Conservation (phyloP, 2,888 invertebrate species). For the Oscheius sp. region DNA sequence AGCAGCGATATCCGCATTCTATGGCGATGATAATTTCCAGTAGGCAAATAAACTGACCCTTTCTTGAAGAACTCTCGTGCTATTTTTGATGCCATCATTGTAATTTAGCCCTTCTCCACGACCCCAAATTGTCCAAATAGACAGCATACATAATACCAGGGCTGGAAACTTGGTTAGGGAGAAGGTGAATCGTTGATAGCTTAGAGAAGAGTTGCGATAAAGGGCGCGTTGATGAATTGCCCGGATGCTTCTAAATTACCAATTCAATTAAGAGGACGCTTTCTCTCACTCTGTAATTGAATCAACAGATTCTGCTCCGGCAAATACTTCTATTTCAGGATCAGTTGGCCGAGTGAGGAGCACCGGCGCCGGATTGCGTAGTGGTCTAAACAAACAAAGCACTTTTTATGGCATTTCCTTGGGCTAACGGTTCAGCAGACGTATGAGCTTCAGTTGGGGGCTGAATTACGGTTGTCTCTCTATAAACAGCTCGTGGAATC, state of each 20-base stretch:
- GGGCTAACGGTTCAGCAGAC: conserved; percentile 13
- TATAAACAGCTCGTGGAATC: conserved; percentile 5
- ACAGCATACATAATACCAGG: conserved; percentile 22
- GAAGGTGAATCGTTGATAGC: conserved; percentile 35
- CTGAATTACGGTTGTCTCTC: not conserved
- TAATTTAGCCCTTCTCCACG: conserved; percentile 30
- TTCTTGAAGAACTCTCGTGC: not conserved
- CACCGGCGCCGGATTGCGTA: conserved; percentile 15
- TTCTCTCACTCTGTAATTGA: conserved; percentile 15
- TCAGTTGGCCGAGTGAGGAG: not conserved
- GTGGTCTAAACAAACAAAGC: conserved; percentile 11
- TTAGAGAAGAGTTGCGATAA: conserved; percentile 29
- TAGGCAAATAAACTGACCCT: not conserved
- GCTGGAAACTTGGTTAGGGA: conserved; percentile 34
- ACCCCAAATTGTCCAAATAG: conserved; percentile 37
- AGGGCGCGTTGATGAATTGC: conserved; percentile 27
- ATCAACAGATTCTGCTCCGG: conserved; percentile 19
- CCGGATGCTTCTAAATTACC: conserved; percentile 16
- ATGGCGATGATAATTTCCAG: too few species aligned
- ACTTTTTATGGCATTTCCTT: not conserved
- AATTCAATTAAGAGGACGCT: not conserved
- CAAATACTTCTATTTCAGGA: not conserved
- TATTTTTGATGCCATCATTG: not conserved
- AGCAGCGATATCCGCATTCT: conserved; percentile 31
- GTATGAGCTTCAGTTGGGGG: conserved; percentile 8